These are phyloP conservation scores for Eonycteris spelaea DNA, from an alignment of 2,113 vertebrate species.

Conservation along the genomic window DNA sequence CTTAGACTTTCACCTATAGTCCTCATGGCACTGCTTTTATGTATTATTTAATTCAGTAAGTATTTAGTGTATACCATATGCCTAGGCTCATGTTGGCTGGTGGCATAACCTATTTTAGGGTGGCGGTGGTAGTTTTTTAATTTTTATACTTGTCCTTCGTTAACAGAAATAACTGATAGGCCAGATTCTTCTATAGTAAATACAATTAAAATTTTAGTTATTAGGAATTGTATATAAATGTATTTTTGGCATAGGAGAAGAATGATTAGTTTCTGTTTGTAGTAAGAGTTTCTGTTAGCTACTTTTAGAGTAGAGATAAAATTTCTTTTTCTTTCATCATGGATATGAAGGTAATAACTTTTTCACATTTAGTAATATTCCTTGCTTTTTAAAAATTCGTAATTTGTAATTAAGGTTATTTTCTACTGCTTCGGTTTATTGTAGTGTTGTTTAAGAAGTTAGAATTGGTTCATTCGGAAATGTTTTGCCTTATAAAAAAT, in stretches of 20 bases:
- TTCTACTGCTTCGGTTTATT: constrained; percentile 25
- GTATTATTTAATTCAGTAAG: constrained; percentile 27
- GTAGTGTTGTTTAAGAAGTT: constrained; percentile 28
- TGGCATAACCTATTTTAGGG: neutral
- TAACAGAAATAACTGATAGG: constrained; percentile 9
- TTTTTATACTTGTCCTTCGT: neutral
- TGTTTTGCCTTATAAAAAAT: constrained; percentile 17
- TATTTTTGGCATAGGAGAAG: constrained; percentile 24
- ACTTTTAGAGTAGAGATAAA: constrained; percentile 1
- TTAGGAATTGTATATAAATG: neutral
- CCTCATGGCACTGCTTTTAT: constrained; percentile 15
- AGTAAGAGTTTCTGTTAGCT: constrained; percentile 31
- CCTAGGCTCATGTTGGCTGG: neutral
- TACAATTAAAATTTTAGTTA: constrained; percentile 33
- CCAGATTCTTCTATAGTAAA: constrained; percentile 15
- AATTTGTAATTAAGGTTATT: constrained; percentile 43
- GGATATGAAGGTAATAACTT: constrained; percentile 7
- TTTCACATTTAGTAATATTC: constrained; percentile 15
- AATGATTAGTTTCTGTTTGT: constrained; percentile 25
- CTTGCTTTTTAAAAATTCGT: neutral
- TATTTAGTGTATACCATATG: neutral
- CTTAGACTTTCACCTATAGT: neutral
- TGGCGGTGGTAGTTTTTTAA: neutral
- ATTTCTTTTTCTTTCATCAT: neutral
- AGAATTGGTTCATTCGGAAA: constrained; percentile 35